Conservation (phyloP, 2,797 vertebrate species). For the Hippopotamyrus pictus region DNA sequence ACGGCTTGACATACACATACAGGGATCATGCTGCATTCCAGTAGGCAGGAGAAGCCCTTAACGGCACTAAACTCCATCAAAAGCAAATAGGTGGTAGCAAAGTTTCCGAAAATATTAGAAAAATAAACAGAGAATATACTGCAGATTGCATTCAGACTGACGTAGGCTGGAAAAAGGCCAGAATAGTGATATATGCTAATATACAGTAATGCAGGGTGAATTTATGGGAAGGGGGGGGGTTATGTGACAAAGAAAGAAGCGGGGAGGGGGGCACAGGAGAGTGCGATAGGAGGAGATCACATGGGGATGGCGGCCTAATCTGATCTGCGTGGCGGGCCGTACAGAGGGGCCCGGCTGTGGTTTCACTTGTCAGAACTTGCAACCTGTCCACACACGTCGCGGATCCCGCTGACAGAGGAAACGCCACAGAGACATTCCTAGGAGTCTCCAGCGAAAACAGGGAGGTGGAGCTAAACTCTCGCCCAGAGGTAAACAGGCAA, state of each 20-base stretch:
- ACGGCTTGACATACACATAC: background rate
- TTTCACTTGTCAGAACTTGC: conserved; percentile 53
- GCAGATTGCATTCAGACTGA: background rate
- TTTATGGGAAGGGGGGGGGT: background rate
- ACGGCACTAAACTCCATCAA: background rate
- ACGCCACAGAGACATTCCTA: conserved; percentile 55
- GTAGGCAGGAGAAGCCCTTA: background rate
- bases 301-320: conserved; percentile 15
- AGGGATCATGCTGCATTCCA: background rate
- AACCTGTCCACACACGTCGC: conserved; percentile 67
- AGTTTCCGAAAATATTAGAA: background rate
- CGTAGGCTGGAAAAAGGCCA: background rate
- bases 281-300: background rate
- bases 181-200: background rate
- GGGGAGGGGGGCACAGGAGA: background rate
- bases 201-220: background rate
- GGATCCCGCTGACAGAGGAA: conserved; percentile 56
- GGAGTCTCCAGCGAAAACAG: conserved; percentile 20
- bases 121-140: background rate
- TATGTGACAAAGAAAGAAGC: background rate
- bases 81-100: background rate
- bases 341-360: background rate
- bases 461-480: background rate
- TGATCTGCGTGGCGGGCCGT: conserved; percentile 26
- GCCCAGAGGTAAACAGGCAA: background rate